Evolutionary conservation across 2,797 vertebrate species (phyloP).

Genomic region (Cetoscarus ocellatus): DNA sequence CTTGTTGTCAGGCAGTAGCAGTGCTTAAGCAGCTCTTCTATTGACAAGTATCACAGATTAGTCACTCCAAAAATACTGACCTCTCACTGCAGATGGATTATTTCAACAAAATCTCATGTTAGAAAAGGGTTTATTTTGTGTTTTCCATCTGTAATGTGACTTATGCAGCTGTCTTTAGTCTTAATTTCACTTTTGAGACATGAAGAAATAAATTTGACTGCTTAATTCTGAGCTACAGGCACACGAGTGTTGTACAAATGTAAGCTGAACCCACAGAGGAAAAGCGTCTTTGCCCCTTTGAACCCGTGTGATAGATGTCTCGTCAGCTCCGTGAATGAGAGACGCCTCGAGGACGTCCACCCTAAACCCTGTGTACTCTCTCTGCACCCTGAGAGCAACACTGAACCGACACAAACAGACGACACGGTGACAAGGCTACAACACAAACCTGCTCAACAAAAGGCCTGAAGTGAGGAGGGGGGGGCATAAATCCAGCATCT

Average conservation of each 20-base stretch:
- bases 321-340: constrained; percentile 55
- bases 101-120: too few relatives aligned
- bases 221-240: constrained; percentile 21
- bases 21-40: too few relatives aligned
- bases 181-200: not conserved
- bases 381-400: constrained; percentile 56
- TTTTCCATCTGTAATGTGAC: too few relatives aligned
- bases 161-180: too few relatives aligned
- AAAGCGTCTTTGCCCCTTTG: constrained; percentile 62
- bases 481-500: constrained; percentile 53
- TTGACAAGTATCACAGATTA: too few relatives aligned
- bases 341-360: constrained; percentile 52
- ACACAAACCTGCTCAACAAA: constrained; percentile 52
- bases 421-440: constrained; percentile 27
- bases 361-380: constrained; percentile 56
- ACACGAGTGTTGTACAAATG: constrained; percentile 52
- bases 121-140: too few relatives aligned
- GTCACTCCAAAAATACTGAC: too few relatives aligned
- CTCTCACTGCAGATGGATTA: too few relatives aligned
- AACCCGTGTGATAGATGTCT: constrained; percentile 66
- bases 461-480: constrained; percentile 9
- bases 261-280: constrained; percentile 53
- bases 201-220: constrained; percentile 13
- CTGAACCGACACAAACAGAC: constrained; percentile 31
- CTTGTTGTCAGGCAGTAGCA: too few relatives aligned